Evolutionary conservation across 2,888 invertebrate genomes (phyloP).

Genomic region (Calliopum simillimum): DNA sequence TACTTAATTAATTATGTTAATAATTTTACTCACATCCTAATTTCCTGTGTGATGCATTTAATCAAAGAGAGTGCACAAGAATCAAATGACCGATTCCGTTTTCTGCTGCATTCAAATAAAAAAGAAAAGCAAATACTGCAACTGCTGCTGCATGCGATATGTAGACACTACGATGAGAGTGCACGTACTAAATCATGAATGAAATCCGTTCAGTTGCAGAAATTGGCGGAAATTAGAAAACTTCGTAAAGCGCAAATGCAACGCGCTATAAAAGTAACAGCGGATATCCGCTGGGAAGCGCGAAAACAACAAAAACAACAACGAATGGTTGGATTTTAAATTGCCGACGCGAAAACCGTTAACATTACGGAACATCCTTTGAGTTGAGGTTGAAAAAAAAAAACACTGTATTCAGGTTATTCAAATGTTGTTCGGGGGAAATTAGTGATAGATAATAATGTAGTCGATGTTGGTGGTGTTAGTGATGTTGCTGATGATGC

Average conservation of each 20-base stretch:
- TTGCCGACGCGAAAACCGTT: slow-evolving; percentile 22
- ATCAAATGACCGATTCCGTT: slow-evolving; percentile 9
- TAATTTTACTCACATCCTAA: slow-evolving; percentile 31
- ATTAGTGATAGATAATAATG: not conserved
- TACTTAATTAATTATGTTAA: slow-evolving; percentile 5
- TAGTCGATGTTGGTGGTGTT: not conserved
- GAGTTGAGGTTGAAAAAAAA: too few species aligned
- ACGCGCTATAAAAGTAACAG: slow-evolving; percentile 25
- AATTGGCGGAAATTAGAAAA: not conserved
- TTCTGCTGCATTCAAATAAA: not conserved
- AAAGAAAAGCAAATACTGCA: too few species aligned
- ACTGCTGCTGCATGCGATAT: too few species aligned
- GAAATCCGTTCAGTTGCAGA: not conserved
- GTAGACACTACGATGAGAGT: too few species aligned
- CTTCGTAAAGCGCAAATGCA: not conserved
- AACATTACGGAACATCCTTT: slow-evolving; percentile 32
- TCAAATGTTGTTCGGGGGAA: slow-evolving; percentile 4
- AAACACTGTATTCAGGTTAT: slow-evolving; percentile 18
- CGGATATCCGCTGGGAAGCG: slow-evolving; percentile 34
- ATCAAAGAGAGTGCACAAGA: slow-evolving; percentile 7
- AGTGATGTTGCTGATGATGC: not conserved
- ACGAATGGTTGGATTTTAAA: not conserved
- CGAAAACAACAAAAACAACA: slow-evolving; percentile 25
- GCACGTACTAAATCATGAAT: too few species aligned
- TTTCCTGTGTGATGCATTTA: slow-evolving; percentile 17